These are phyloP conservation scores for Octopus sinensis DNA, from an alignment of 1,140 invertebrate species.

Conservation along the genomic window DNA sequence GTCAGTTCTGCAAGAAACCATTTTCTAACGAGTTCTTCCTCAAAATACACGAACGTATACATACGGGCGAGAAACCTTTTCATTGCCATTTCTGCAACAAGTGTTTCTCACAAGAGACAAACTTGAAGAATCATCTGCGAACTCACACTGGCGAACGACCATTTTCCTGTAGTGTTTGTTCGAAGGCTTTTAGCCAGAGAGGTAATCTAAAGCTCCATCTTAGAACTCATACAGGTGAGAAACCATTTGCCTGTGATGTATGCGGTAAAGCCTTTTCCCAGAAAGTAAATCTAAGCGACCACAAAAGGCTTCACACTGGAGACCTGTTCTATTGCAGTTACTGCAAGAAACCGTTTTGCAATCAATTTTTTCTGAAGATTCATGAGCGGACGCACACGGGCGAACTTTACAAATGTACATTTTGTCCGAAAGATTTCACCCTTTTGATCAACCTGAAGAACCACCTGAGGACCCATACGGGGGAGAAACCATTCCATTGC, in stretches of 20 bases:
- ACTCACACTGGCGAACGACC: conserved; percentile 62
- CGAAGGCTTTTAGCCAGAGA: conserved; percentile 25
- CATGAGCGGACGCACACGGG: conserved; percentile 18
- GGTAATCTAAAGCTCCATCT: conserved; percentile 33
- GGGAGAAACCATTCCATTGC: conserved; percentile 29
- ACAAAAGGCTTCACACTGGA: conserved; percentile 65
- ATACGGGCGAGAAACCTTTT: conserved; percentile 27
- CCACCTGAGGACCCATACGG: conserved; percentile 49
- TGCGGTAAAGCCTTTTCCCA: conserved; percentile 43
- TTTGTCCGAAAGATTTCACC: conserved; percentile 84
- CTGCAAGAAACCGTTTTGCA: conserved; percentile 20
- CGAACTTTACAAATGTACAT: conserved; percentile 60
- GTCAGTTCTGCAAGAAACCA: conserved; percentile 14
- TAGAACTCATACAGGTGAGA: conserved; percentile 29
- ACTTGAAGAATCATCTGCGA: conserved; percentile 60
- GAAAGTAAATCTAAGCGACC: conserved; percentile 80
- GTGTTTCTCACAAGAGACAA: conserved; percentile 29
- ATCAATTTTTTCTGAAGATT: conserved; percentile 16
- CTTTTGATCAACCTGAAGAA: conserved; percentile 75
- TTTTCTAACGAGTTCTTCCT: conserved; percentile 8
- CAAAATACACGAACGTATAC: conserved; percentile 28
- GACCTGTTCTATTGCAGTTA: conserved; percentile 31
- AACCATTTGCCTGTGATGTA: conserved; percentile 58
- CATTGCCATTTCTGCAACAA: conserved; percentile 31
- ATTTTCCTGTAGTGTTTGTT: conserved; percentile 54